Conservation (phyloP, 53 echinoderm and acorn worm species). For the Paelopatides confundens region DNA sequence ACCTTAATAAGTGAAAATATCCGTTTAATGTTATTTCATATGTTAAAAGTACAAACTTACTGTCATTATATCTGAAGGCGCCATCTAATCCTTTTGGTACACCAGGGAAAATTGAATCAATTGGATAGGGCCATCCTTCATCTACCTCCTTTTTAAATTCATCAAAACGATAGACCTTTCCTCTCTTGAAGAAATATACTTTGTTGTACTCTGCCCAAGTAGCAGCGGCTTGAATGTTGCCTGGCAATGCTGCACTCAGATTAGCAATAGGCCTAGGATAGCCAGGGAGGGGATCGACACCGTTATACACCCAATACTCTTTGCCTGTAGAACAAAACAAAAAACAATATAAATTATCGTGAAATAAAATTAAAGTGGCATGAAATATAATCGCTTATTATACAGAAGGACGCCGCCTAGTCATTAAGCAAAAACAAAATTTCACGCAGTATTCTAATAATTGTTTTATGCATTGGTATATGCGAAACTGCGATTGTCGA, state of each 20-base stretch:
- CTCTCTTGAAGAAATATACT: slow-evolving; percentile 84
- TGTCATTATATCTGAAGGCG: slow-evolving; percentile 38
- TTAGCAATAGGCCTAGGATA: slow-evolving; percentile 73
- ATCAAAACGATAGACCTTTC: slow-evolving; percentile 83
- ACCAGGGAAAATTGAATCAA: slow-evolving; percentile 72
- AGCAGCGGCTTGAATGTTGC: slow-evolving; percentile 79
- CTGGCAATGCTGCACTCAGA: slow-evolving; percentile 74
- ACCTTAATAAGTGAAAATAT: no score
- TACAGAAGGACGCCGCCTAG: no score
- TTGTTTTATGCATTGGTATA: no score
- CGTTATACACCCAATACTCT: slow-evolving; percentile 81
- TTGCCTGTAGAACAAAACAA: no score
- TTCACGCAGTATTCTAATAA: no score
- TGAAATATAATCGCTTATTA: no score
- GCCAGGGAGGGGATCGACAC: slow-evolving; percentile 62
- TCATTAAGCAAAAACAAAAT: no score
- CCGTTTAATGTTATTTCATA: no score
- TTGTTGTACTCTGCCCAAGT: slow-evolving; percentile 65
- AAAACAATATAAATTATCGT: no score
- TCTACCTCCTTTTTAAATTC: slow-evolving; percentile 71
- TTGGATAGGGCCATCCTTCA: slow-evolving; percentile 65
- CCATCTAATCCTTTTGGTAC: slow-evolving; percentile 57
- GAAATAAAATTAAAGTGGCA: no score
- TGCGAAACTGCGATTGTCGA: no score
- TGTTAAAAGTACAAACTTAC: slow-evolving; percentile 11